Conservation (phyloP, 1,140 invertebrate genomes). For the Ostrea edulis region DNA sequence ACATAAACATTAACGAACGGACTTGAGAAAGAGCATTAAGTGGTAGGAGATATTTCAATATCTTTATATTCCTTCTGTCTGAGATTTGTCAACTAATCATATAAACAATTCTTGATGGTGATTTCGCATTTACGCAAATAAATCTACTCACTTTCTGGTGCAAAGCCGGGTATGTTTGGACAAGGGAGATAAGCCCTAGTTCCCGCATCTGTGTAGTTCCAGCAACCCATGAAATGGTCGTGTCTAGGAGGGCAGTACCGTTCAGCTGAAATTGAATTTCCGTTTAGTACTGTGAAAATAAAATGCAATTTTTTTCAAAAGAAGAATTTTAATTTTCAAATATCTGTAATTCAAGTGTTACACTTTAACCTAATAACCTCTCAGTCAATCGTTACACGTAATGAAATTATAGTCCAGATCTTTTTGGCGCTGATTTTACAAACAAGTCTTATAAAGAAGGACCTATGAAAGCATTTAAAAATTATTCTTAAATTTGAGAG, state of each 20-base stretch:
- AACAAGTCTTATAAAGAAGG: too few species aligned
- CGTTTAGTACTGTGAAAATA: too few species aligned
- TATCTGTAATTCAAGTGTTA: too few species aligned
- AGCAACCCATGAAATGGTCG: constrained; percentile 91
- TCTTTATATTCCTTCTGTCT: background rate
- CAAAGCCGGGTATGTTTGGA: constrained; percentile 80
- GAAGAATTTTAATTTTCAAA: too few species aligned
- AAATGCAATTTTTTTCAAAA: too few species aligned
- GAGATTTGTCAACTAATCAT: background rate
- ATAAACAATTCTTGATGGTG: background rate
- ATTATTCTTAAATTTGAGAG: too few species aligned
- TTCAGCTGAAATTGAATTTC: constrained; percentile 47
- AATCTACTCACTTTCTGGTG: constrained; percentile 48
- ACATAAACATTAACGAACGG: background rate
- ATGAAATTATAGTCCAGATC: too few species aligned
- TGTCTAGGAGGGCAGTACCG: constrained; percentile 87
- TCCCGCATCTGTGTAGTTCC: constrained; percentile 90
- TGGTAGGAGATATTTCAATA: too few species aligned
- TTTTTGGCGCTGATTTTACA: too few species aligned
- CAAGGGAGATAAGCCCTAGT: constrained; percentile 85
- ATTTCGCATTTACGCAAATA: background rate
- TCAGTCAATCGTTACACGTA: too few species aligned
- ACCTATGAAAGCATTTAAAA: too few species aligned
- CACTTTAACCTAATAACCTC: too few species aligned
- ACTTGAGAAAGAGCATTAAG: background rate